phyloP scores from a whole-genome alignment of 2,888 invertebrate genomes.

The Eubasilissa splendida region DNA sequence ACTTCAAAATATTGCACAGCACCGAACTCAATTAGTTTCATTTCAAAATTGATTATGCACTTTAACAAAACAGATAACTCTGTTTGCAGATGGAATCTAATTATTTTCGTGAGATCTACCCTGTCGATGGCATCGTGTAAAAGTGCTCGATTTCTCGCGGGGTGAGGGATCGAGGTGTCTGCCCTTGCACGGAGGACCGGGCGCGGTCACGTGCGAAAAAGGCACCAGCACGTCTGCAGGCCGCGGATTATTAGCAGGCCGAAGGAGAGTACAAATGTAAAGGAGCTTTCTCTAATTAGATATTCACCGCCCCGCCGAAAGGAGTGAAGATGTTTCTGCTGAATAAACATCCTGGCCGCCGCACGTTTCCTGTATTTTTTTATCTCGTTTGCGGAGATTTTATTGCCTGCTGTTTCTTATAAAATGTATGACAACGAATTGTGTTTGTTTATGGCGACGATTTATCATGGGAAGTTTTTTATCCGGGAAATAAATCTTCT shows the following conservation, averaged over 20 bases:
- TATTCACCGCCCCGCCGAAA: slow-evolving; percentile 22
- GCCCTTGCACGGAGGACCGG: neutral
- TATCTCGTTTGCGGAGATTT: slow-evolving; percentile 36
- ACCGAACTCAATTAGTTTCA: too few relatives aligned
- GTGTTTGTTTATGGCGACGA: slow-evolving; percentile 40
- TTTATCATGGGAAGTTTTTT: slow-evolving; percentile 29
- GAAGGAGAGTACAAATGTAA: slow-evolving; percentile 5
- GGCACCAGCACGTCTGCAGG: slow-evolving; percentile 27
- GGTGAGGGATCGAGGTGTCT: neutral
- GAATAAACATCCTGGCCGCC: slow-evolving; percentile 9
- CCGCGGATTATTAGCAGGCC: slow-evolving; percentile 24
- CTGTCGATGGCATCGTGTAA: neutral
- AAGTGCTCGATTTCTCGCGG: neutral
- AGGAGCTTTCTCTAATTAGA: slow-evolving; percentile 42
- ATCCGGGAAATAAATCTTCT: too few relatives aligned
- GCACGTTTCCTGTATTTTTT: slow-evolving; percentile 12
- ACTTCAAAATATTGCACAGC: too few relatives aligned
- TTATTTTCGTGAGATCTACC: neutral
- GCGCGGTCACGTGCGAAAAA: slow-evolving; percentile 15
- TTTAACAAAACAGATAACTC: too few relatives aligned
- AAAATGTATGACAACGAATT: slow-evolving; percentile 30
- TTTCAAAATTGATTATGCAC: too few relatives aligned
- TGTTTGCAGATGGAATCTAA: too few relatives aligned
- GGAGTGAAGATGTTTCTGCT: slow-evolving; percentile 7
- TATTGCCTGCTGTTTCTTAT: slow-evolving; percentile 35